Conservation (phyloP, 2,888 invertebrate genomes). For the Isotomurus palustris region DNA sequence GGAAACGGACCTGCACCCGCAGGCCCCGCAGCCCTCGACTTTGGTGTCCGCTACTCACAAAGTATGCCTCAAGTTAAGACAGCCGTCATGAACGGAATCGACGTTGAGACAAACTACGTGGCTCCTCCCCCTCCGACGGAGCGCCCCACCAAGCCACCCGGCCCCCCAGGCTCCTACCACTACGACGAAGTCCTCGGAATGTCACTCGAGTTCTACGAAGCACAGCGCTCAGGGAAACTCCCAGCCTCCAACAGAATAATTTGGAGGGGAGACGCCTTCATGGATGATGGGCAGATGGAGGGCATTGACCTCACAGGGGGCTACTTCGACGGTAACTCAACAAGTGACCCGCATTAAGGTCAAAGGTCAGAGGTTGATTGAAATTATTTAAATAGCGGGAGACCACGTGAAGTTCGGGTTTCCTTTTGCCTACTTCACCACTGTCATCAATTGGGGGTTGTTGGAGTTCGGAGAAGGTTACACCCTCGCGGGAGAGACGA, state of each 20-base stretch:
- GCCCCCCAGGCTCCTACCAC: slow-evolving; percentile 47
- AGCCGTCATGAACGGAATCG: slow-evolving; percentile 24
- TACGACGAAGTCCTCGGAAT: slow-evolving; percentile 54
- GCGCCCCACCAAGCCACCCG: slow-evolving; percentile 12
- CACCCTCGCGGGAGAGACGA: slow-evolving; percentile 52
- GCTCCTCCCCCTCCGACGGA: slow-evolving; percentile 13
- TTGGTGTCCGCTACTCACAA: slow-evolving; percentile 8
- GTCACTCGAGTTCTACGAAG: slow-evolving; percentile 57
- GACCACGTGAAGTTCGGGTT: slow-evolving; percentile 59
- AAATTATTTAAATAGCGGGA: slow-evolving; percentile 50
- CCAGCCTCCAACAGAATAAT: slow-evolving; percentile 54
- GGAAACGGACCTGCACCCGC: too few relatives aligned
- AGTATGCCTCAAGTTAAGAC: slow-evolving; percentile 11
- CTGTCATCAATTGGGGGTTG: slow-evolving; percentile 56
- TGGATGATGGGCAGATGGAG: slow-evolving; percentile 52
- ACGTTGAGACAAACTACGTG: slow-evolving; percentile 12
- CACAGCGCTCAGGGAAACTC: slow-evolving; percentile 56
- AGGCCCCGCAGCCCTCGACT: too few relatives aligned
- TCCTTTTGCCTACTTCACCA: slow-evolving; percentile 57
- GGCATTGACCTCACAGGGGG: slow-evolving; percentile 58
- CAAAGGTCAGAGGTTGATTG: not conserved
- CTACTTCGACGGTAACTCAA: slow-evolving; percentile 55
- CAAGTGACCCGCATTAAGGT: not conserved
- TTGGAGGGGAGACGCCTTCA: slow-evolving; percentile 57
- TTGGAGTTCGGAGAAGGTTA: slow-evolving; percentile 55